Base-by-base conservation (phyloP, 2,797 vertebrate genomes). In the Masticophis lateralis region DNA sequence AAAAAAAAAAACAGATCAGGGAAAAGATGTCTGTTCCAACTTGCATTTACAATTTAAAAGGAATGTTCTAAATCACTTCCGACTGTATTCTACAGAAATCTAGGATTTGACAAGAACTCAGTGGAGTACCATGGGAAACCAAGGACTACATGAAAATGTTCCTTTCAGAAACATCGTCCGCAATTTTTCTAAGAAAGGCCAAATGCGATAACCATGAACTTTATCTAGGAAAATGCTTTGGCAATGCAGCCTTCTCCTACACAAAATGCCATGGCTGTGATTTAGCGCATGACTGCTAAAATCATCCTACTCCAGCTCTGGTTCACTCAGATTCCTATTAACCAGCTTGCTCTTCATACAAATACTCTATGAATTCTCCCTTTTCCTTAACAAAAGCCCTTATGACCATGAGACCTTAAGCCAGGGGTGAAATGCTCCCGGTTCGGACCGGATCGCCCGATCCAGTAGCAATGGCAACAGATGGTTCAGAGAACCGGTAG, bases 21-120 rank as follows among this genome's bases (percentile, higher is more conserved):
- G 92, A 94, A 95, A 92, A 91, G 20, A 0, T 32, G 57, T n/a
- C 13, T 91, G 92, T 96, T 94, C 89, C 89, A 11, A 92, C 88
- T 53, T 79, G 55, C 69, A 57, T 27, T 57, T 37, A 27, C 53
- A 37, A 83, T 47, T 91, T 37, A 57, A 43, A 25, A 37, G 8
- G 57, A 79, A 59, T 7, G 43, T 91, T 83, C n/a, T 83, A 93
- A 83, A 83, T 83, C 1, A 43, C 43, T 79, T 83, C 74, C 2
- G 1, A 83, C 37, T 47, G 9, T 47, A 37, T 83, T 83, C 10
- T 83, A 83, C 20, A 22, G 74, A 47, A 47, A 43, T 47, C 37
- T 47, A 43, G 74, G 37, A 79, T 79, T 43, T 79, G 37, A 79
- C 37, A 79, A 79, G 74, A 43, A 43, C 37, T 43, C 74, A 47